phyloP scores from a whole-genome alignment of 2,888 invertebrate species.

The Norana najaformis region DNA sequence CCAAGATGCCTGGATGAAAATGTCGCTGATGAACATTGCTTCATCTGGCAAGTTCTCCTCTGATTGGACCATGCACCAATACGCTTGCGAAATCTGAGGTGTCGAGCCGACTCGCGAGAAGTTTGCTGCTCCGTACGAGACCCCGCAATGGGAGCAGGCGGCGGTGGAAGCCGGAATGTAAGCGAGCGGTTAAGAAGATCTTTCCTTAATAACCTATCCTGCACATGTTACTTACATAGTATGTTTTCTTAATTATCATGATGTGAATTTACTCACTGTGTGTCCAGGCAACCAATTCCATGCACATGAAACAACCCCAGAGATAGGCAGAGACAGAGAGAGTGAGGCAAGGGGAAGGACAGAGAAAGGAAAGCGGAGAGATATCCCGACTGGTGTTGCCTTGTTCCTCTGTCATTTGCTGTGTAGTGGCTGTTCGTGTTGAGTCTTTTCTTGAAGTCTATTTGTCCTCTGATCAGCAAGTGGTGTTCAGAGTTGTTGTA shows the following conservation, averaged over 20 bases:
- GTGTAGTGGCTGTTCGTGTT: background rate
- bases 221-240: background rate
- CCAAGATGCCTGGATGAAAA: constrained; percentile 43
- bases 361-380: background rate
- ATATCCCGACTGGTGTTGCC: background rate
- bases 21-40: constrained; percentile 80
- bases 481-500: background rate
- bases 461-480: background rate
- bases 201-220: background rate
- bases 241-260: background rate
- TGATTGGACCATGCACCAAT: constrained; percentile 90
- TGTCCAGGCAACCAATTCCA: background rate
- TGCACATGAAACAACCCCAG: background rate
- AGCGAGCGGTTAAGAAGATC: background rate
- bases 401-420: background rate
- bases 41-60: constrained; percentile 94
- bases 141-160: constrained; percentile 39
- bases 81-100: constrained; percentile 95
- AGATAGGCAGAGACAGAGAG: constrained; percentile 27
- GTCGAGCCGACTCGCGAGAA: constrained; percentile 89
- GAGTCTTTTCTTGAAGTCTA: background rate
- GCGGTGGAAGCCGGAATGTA: constrained; percentile 28
- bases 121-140: constrained; percentile 77
- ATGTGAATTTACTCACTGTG: background rate
- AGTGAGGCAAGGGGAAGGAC: background rate